phyloP scores from a whole-genome alignment of 2,888 invertebrate genomes.

The Aethes cnicana region DNA sequence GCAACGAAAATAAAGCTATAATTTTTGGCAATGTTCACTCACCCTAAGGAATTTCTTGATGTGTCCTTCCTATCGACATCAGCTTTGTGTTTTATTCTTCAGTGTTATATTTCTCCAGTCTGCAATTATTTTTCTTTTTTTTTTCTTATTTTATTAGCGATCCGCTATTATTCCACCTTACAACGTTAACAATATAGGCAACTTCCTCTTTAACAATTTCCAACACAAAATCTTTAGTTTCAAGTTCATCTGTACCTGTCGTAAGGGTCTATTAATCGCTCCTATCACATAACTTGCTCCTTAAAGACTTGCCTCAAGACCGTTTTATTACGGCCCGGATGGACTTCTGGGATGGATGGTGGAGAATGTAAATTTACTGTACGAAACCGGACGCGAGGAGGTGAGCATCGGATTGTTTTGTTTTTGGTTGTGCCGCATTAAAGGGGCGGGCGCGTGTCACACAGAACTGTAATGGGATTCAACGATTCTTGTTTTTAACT shows the following conservation, averaged over 20 bases:
- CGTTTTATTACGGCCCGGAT: constrained; percentile 80
- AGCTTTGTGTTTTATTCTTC: no score
- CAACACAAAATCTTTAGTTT: background rate
- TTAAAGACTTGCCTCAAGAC: constrained; percentile 76
- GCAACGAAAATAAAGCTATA: no score
- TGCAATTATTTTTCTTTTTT: no score
- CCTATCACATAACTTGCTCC: constrained; percentile 37
- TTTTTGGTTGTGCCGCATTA: constrained; percentile 73
- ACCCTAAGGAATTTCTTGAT: no score
- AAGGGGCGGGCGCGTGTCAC: constrained; percentile 46
- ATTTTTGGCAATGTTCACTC: no score
- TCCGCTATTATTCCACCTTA: no score
- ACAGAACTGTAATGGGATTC: constrained; percentile 42
- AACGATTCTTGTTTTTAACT: no score
- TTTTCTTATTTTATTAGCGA: no score
- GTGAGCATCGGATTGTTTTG: constrained; percentile 80
- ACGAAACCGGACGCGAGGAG: constrained; percentile 78
- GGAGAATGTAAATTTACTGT: constrained; percentile 81
- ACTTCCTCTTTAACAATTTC: background rate
- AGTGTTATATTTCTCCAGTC: no score
- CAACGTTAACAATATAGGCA: no score
- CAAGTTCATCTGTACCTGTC: background rate
- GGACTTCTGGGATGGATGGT: constrained; percentile 80
- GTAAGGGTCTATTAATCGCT: constrained; percentile 33
- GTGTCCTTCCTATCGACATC: no score